A percentile compares a stretch with the other conserved stretches of the same genome.
Evolutionary conservation across 1,140 invertebrate genomes (phyloP).

Genomic region (Galendromus occidentalis): DNA sequence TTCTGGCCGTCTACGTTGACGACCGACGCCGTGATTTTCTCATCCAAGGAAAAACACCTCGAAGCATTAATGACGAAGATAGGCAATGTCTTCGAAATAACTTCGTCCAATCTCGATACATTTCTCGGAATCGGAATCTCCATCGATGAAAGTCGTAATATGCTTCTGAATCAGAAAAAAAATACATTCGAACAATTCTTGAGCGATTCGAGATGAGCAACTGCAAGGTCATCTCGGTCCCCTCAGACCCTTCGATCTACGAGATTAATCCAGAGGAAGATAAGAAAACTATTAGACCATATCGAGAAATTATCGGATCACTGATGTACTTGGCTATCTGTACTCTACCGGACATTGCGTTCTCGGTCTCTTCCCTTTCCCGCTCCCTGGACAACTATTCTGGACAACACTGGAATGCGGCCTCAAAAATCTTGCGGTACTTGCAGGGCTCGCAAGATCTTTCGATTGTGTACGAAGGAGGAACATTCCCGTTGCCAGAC

Average conservation of each 20-base stretch:
- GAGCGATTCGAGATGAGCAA: too few species aligned
- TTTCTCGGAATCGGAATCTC: too few species aligned
- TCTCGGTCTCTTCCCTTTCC: not conserved
- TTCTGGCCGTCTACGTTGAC: slow-evolving; percentile 6
- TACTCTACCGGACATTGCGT: not conserved
- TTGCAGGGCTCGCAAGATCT: not conserved
- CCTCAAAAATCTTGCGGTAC: not conserved
- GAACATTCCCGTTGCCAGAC: not conserved
- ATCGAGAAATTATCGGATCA: not conserved
- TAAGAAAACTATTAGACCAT: slow-evolving; percentile 18
- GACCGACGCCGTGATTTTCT: too few species aligned
- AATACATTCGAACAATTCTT: too few species aligned
- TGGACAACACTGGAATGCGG: not conserved
- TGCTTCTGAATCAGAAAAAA: too few species aligned
- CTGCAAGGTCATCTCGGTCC: too few species aligned
- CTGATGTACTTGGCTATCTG: not conserved
- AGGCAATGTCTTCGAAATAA: too few species aligned
- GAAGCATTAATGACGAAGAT: too few species aligned
- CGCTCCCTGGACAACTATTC: not conserved
- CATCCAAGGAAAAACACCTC: too few species aligned
- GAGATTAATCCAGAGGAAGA: slow-evolving; percentile 17
- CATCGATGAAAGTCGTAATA: too few species aligned
- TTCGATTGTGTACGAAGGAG: not conserved
- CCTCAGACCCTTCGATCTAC: too few species aligned
- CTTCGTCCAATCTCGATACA: too few species aligned